Percentiles rank a stretch among this genome's conserved stretches.
Conservation (phyloP, 2,888 invertebrate genomes). For the Acanthosepion lycidas region DNA sequence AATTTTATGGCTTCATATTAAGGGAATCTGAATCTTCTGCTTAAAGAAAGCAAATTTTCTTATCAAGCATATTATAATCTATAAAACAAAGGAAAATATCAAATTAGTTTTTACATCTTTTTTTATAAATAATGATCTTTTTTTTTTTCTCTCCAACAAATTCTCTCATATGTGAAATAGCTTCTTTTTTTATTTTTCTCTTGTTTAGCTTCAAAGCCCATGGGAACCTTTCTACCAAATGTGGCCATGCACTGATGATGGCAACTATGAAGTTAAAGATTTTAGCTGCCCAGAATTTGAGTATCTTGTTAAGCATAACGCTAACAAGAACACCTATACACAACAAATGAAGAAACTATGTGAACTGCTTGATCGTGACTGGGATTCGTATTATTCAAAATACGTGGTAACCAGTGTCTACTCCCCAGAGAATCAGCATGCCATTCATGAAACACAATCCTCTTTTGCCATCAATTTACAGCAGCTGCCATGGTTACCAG, state of each 20-base stretch:
- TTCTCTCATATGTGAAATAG: background rate
- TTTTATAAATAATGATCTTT: too few relatives aligned
- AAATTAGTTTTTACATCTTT: too few relatives aligned
- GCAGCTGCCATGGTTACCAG: constrained; percentile 66
- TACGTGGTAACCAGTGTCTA: constrained; percentile 55
- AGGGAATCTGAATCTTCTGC: too few relatives aligned
- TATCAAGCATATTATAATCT: too few relatives aligned
- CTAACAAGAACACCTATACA: constrained; percentile 35
- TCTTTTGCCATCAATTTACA: constrained; percentile 67
- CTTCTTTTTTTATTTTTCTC: background rate
- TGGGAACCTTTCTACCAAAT: constrained; percentile 63
- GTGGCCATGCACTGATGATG: constrained; percentile 58
- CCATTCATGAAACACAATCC: constrained; percentile 58
- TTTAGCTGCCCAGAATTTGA: constrained; percentile 65
- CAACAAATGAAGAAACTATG: constrained; percentile 66
- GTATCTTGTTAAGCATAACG: constrained; percentile 59
- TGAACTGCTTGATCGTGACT: constrained; percentile 59
- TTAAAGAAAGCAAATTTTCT: too few relatives aligned
- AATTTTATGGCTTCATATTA: too few relatives aligned
- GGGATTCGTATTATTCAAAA: constrained; percentile 58
- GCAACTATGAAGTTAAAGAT: constrained; percentile 62
- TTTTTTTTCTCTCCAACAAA: background rate
- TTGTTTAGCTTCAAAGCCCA: constrained; percentile 59
- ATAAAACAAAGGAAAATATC: too few relatives aligned
- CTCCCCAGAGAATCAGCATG: constrained; percentile 53